These are phyloP conservation scores for Agrotis exclamationis DNA, from an alignment of 2,888 invertebrate genomes.

Conservation along the genomic window DNA sequence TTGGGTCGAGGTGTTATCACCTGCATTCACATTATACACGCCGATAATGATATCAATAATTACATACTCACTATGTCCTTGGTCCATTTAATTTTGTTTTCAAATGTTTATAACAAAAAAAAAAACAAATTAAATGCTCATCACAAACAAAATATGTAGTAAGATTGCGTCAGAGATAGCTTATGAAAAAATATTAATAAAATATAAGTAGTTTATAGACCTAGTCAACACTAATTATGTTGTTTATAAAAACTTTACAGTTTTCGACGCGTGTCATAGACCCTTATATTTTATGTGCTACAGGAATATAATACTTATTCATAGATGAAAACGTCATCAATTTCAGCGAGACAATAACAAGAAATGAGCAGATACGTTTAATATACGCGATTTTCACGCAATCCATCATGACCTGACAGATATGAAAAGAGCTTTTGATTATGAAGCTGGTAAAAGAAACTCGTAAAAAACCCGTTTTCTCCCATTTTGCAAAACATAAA, in stretches of 20 bases:
- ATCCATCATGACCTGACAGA: slow-evolving; percentile 14
- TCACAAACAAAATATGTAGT: slow-evolving; percentile 6
- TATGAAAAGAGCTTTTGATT: slow-evolving; percentile 38
- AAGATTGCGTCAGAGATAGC: not conserved
- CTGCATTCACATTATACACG: slow-evolving; percentile 65
- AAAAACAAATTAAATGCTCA: slow-evolving; percentile 33
- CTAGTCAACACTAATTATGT: not conserved
- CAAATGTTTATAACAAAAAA: slow-evolving; percentile 33
- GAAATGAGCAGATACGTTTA: slow-evolving; percentile 14
- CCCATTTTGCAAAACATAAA: slow-evolving; percentile 65
- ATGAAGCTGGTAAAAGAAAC: slow-evolving; percentile 53
- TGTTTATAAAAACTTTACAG: not conserved
- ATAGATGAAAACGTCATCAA: slow-evolving; percentile 12
- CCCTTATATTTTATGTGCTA: not conserved
- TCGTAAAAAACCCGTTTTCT: slow-evolving; percentile 56
- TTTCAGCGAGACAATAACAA: slow-evolving; percentile 14
- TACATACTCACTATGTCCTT: slow-evolving; percentile 66
- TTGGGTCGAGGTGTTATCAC: slow-evolving; percentile 72
- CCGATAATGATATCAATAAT: slow-evolving; percentile 71
- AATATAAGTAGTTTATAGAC: not conserved
- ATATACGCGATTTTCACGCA: slow-evolving; percentile 25
- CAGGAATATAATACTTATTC: not conserved
- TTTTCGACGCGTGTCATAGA: not conserved
- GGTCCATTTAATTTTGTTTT: slow-evolving; percentile 63
- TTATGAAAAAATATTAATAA: not conserved